A percentile compares a stretch with the other conserved stretches of the same genome.
These are phyloP conservation scores for Caenorhabditis sp. DNA, from an alignment of 2,888 invertebrate species.

Conservation along the genomic window DNA sequence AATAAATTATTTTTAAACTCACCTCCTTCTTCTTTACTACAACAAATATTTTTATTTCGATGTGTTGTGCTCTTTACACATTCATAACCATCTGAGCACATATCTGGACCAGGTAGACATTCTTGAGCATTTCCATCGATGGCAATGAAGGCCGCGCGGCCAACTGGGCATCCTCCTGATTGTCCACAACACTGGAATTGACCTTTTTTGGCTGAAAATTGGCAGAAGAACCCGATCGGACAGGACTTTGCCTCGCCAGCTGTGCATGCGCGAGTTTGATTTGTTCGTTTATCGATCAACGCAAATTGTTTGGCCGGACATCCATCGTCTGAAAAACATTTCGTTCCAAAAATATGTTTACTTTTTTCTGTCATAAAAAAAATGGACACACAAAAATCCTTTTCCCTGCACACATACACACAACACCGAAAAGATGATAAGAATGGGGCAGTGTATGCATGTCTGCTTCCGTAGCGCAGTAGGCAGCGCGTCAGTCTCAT, in stretches of 20 bases:
- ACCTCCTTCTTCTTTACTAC: constrained; percentile 47
- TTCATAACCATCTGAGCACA: constrained; percentile 54
- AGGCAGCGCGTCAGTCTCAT: constrained; percentile 81
- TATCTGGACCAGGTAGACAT: constrained; percentile 49
- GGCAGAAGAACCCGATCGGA: constrained; percentile 57
- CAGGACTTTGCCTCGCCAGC: constrained; percentile 53
- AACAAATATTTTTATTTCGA: constrained; percentile 52
- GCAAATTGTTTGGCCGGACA: constrained; percentile 53
- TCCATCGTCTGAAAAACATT: constrained; percentile 35
- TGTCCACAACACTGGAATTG: constrained; percentile 61
- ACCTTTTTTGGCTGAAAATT: constrained; percentile 49
- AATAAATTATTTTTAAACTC: background rate
- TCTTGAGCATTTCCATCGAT: constrained; percentile 54
- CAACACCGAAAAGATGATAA: background rate
- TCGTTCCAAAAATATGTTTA: no score
- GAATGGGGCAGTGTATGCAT: background rate
- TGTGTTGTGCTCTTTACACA: constrained; percentile 47
- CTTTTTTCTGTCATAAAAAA: background rate
- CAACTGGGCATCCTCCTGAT: constrained; percentile 51
- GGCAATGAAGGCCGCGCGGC: constrained; percentile 53
- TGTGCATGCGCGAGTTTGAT: constrained; percentile 47
- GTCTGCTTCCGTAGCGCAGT: constrained; percentile 44
- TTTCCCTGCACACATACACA: background rate
- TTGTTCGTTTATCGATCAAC: constrained; percentile 42
- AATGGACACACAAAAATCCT: background rate